Evolutionary conservation across 2,888 invertebrate genomes (phyloP), one percentile per base, ranked within the genome.

Genomic region (Hedya salicella): DNA sequence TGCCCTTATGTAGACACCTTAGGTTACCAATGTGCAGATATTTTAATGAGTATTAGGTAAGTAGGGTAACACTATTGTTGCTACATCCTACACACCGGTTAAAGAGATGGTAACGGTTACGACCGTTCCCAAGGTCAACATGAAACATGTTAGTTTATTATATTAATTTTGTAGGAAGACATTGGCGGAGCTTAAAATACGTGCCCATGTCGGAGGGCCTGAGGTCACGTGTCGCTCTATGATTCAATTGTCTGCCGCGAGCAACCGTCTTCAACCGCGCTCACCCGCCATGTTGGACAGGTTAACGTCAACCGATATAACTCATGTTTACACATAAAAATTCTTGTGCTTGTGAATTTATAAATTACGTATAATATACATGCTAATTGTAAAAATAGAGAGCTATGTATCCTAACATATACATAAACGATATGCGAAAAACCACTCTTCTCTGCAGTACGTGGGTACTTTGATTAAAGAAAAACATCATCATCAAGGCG

Each of bases 221-320:
- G 39, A 60, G 59, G 70, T 71, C 71, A 73, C 69, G 82, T 76
- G 81, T 79, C 78, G 78, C 81, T 83, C 84, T 86, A 82, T 88
- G 89, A 89, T 89, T 90, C 88, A 89, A 90, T 90, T 89, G 86
- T 81, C 78, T 73, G 75, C 72, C 67, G 67, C 70, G 70, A 62
- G 68, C 53, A 72, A 81, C 78, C 81, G 77, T 80, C 74, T 72
- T 75, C 75, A 76, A 87, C 88, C 86, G 80, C 75, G 77, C 79
- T 87, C 85, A 86, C 69, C 74, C 78, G 78, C 63, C 69, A 68
- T 68, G 56, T 61, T n/a, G 25, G 54, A 53, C 63, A 63, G 52
- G 36, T 46, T 54, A 46, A 65, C 65, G 62, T 67, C 62, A 44
- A 54, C 62, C 36, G 25, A 67, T 57, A 66, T 42, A 49, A 49